Percentiles rank a stretch among this genome's conserved stretches.
Conservation (phyloP, 2,113 vertebrate species). For the Tinamus guttatus region DNA sequence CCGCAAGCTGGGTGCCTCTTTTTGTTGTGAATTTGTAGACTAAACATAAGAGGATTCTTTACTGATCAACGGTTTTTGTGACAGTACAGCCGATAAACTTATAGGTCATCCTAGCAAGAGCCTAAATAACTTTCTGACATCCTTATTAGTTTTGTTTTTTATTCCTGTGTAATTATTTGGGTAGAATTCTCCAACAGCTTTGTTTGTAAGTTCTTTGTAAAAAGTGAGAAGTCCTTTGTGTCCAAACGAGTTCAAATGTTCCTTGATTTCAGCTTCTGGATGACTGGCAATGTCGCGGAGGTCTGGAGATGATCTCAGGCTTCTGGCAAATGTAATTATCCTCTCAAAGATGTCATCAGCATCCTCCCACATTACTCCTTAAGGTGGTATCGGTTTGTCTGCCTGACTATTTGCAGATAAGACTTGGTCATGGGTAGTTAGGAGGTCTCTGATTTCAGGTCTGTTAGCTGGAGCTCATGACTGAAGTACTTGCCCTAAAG, state of each 20-base stretch:
- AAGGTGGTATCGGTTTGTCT: slow-evolving; percentile 24
- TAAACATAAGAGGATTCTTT: rapidly evolving
- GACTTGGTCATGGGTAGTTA: slow-evolving; percentile 21
- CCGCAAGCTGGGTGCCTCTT: neutral
- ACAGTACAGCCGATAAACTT: rapidly evolving
- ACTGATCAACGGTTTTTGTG: rapidly evolving
- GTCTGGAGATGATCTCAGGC: slow-evolving; percentile 13
- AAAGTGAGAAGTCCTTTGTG: slow-evolving; percentile 8
- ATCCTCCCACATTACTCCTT: neutral
- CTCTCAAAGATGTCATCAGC: slow-evolving; percentile 22
- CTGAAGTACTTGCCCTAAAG: slow-evolving; percentile 31
- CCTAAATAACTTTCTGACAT: neutral
- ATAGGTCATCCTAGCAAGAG: neutral
- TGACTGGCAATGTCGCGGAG: neutral
- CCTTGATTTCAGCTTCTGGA: slow-evolving; percentile 30
- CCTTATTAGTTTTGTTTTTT: neutral
- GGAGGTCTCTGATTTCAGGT: neutral
- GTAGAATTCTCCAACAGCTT: neutral
- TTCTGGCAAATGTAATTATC: slow-evolving; percentile 1
- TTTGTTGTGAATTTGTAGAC: neutral
- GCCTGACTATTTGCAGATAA: slow-evolving; percentile 7
- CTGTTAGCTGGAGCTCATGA: neutral
- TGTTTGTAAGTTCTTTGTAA: neutral
- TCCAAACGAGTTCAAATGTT: neutral
- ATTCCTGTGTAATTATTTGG: neutral